Evolutionary conservation across 2,888 invertebrate genomes (phyloP).

Genomic region (Mycogona germanica): DNA sequence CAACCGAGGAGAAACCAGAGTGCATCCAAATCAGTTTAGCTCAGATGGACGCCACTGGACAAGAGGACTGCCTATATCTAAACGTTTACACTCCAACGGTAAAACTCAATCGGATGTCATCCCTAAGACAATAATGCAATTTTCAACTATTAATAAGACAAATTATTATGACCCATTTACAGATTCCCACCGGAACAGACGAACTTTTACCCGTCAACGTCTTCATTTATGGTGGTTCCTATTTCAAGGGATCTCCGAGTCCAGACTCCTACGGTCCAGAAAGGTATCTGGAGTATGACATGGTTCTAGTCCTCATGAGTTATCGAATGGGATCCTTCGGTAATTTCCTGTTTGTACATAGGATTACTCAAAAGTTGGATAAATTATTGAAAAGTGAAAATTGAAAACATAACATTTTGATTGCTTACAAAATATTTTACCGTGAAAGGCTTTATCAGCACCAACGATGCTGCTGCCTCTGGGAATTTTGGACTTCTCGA

Average conservation of each 20-base stretch:
- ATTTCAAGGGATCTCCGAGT: constrained; percentile 19
- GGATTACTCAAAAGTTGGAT: too few relatives aligned
- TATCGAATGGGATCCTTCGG: constrained; percentile 42
- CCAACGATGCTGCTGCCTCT: neutral
- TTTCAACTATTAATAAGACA: neutral
- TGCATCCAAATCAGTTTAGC: constrained; percentile 3
- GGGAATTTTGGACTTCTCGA: constrained; percentile 12
- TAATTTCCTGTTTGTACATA: too few relatives aligned
- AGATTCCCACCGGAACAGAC: neutral
- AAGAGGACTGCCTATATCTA: constrained; percentile 7
- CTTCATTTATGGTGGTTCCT: constrained; percentile 23
- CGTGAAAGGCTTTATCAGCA: constrained; percentile 9
- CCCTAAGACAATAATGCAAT: neutral
- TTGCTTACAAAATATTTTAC: too few relatives aligned
- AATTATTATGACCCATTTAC: neutral
- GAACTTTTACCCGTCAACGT: constrained; percentile 21
- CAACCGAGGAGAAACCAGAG: neutral
- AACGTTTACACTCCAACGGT: constrained; percentile 7
- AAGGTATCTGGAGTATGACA: constrained; percentile 21
- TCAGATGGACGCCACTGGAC: neutral
- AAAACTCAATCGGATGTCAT: neutral
- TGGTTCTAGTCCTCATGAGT: constrained; percentile 39
- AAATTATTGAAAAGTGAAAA: too few relatives aligned
- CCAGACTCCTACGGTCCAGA: constrained; percentile 27
- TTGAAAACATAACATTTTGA: too few relatives aligned